Evolutionary conservation across 2,888 invertebrate genomes (phyloP).

Genomic region (Ceratothoa steindachneri): DNA sequence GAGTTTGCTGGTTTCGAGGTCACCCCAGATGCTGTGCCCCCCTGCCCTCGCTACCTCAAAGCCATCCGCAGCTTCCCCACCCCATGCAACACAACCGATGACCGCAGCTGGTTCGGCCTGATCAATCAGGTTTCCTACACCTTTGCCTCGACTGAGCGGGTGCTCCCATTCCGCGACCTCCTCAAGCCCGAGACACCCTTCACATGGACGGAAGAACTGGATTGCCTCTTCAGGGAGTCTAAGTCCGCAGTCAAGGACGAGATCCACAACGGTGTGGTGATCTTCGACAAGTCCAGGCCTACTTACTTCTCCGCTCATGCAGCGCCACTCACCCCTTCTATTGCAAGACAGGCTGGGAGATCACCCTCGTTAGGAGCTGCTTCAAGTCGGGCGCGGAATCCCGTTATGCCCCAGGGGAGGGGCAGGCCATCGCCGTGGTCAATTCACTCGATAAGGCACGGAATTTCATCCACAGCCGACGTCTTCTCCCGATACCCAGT

Average conservation of each 20-base stretch:
- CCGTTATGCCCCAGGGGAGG: conserved; percentile 18
- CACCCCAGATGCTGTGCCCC: conserved; percentile 6
- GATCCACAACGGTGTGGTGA: conserved; percentile 20
- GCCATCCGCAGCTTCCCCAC: too few relatives aligned
- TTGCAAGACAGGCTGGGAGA: conserved; percentile 19
- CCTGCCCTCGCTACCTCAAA: too few relatives aligned
- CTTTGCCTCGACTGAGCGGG: conserved; percentile 8
- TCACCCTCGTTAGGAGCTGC: conserved; percentile 13
- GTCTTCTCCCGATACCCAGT: too few relatives aligned
- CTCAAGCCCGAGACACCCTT: conserved; percentile 11
- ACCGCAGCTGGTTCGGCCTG: too few relatives aligned
- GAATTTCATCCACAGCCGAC: conserved; percentile 19
- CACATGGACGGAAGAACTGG: background rate
- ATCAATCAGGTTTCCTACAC: too few relatives aligned
- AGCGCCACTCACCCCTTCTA: conserved; percentile 5
- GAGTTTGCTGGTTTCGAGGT: conserved; percentile 23
- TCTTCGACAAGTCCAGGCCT: too few relatives aligned
- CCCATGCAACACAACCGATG: too few relatives aligned
- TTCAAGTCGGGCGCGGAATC: conserved; percentile 22
- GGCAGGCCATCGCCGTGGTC: conserved; percentile 21
- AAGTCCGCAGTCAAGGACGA: conserved; percentile 11
- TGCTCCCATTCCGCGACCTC: too few relatives aligned
- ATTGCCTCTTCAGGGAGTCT: conserved; percentile 12
- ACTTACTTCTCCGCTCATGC: conserved; percentile 18
- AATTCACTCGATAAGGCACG: conserved; percentile 8